Base-by-base conservation (phyloP, 2,888 invertebrate species). In the Drosophila greeni region DNA sequence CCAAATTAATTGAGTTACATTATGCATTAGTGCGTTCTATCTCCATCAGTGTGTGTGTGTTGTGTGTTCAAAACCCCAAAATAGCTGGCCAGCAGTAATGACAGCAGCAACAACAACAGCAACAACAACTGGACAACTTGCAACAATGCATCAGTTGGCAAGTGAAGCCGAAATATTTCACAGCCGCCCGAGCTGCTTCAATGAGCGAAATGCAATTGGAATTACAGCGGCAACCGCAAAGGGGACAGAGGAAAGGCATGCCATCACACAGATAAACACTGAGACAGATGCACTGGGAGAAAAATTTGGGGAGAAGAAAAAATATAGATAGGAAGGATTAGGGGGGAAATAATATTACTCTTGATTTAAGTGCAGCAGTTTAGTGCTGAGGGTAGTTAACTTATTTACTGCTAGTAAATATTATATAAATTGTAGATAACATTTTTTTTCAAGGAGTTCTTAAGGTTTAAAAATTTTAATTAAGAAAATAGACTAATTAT, bases 1-100 rank as follows among this genome's bases (percentile, higher is more conserved):
- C 65, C 55, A 75, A 83, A 83, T 83, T 79, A 78, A 81, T 83
- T 83, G 64, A 74, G 74, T 78, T 81, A 68, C 67, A 72, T 57
- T 74, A 61, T 70, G 49, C 43, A 48, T 42, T 55, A 45, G 69
- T 68, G 59, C 59, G 36, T 47, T 14, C 9, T 47, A 31, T 31
- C n/a, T 42, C 5, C 9, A 2, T 12, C 11, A 11, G 9, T 16
- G 24, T 56, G 23, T 40, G 20, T 55, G 24, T 54, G 23, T 57
- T 23, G 36, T n/a, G n/a, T n/a, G n/a, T n/a, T n/a, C 59, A 75
- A 55, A 74, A 74, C 66, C 70, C 57, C 59, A 74, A 74, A 67
- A 64, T 64, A 64, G 62, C 64, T 62, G 62, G 56, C 40, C 45
- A 47, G 14, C 20, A 47, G 31, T 47, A 31, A 47, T 45, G 45